Evolutionary conservation across 2,888 invertebrate species (phyloP), one percentile per base, ranked within the genome.

Genomic region (Tetragonisca angustula): DNA sequence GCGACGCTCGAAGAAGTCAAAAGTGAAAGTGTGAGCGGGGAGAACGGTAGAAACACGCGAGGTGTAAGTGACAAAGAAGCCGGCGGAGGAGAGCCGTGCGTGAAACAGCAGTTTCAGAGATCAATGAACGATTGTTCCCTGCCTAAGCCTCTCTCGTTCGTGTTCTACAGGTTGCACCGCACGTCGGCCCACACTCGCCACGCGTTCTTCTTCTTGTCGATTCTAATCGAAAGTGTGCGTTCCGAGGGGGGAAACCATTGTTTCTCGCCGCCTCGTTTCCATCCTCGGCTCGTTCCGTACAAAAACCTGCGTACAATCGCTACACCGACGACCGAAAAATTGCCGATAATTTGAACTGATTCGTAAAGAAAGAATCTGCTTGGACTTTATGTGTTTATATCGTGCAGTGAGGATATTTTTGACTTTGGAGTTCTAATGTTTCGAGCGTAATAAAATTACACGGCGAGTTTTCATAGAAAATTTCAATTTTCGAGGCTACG

Each of bases 51-150:
- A 69, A 77, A 62, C 59, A 72, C 52, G 70, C 6, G 21, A 64
- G 78, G 50, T 65, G 56, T n/a, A n/a, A 64, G 72, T 69, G 84
- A 87, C 80, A 79, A 86, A 82, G 88, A 79, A 77, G 36, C 59
- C 13, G 59, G 24, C 67, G 77, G 74, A 24, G 82, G 70, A 65
- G 78, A 81, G 82, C 61, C 61, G 49, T 69, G 81, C 83, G 85
- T 85, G 85, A 86, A 88, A 81, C 86, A 67, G 85, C 81, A 71
- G 83, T 77, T 85, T 80, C 56, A 69, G 82, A 79, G 83, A 88
- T 88, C 89, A 87, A 87, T 89, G 89, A 88, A 87, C 87, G 85
- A 88, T 87, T 88, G 86, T 88, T 75, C 87, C 76, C 76, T 72
- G 62, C 62, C 70, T 83, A 70, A 43, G 79, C 67, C 71, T 77